Conservation (phyloP, 2,888 invertebrate species). For the Drosophila niveifrons region DNA sequence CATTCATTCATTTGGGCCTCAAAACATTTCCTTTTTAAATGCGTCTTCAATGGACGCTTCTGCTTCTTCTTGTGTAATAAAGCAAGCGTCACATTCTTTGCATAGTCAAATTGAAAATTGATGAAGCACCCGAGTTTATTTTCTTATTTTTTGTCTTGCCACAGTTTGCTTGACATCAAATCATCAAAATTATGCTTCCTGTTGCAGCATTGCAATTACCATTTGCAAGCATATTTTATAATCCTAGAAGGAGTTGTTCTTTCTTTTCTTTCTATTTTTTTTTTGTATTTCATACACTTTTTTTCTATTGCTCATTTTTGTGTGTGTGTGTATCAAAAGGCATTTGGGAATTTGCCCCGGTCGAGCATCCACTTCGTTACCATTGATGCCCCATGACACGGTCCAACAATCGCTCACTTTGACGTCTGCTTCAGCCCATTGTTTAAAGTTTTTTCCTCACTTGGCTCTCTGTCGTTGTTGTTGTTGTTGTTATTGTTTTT, state of each 20-base stretch:
- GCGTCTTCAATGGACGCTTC: constrained; percentile 32
- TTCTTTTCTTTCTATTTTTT: background rate
- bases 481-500: constrained; percentile 18
- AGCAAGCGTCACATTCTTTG: constrained; percentile 48
- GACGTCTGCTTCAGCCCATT: constrained; percentile 58
- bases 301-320: constrained; percentile 31
- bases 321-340: constrained; percentile 8
- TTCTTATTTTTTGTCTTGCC: constrained; percentile 12
- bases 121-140: constrained; percentile 21
- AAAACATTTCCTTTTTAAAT: constrained; percentile 38
- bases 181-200: constrained; percentile 44
- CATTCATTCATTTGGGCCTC: constrained; percentile 14
- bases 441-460: constrained; percentile 42
- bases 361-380: constrained; percentile 49
- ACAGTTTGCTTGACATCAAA: constrained; percentile 41
- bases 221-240: constrained; percentile 28
- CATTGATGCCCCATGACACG: constrained; percentile 70
- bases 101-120: constrained; percentile 65
- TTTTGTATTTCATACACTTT: constrained; percentile 1
- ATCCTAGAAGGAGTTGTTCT: constrained; percentile 2
- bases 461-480: constrained; percentile 18
- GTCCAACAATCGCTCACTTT: constrained; percentile 75
- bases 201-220: constrained; percentile 26
- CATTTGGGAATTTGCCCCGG: constrained; percentile 28
- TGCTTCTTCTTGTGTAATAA: constrained; percentile 26